Base-by-base conservation (phyloP, 2,888 invertebrate genomes). In the Herminia tarsipennalis region DNA sequence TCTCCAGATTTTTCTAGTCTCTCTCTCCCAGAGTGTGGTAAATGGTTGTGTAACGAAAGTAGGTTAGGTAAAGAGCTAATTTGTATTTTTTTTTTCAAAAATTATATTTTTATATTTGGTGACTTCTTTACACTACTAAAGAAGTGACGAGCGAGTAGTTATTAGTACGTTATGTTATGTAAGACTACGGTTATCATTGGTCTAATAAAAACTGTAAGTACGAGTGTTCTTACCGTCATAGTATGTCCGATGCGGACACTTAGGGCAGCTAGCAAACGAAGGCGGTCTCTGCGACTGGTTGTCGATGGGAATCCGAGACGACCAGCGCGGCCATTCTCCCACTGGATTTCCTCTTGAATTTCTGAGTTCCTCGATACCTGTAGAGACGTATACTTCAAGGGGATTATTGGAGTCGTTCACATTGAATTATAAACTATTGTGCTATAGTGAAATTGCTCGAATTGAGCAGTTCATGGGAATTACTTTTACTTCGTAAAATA, bases 281-380 rank as follows among this genome's bases (percentile, higher is more conserved):
- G 66, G 81, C 81, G 66, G 91, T 90, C 78, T 91, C 91, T 40
- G 88, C 89, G 60, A 83, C 57, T 53, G 81, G 70, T 14, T 72
- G 71, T 47, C 76, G 70, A 16, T 66, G 46, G 46, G 76, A 37
- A 52, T 78, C 74, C 73, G 89, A 76, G 32, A 83, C 80, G 81
- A 84, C 78, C 72, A 88, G 74, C 66, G 86, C 78, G 64, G 87
- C 87, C 88, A 91, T 76, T 69, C 88, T 70, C 56, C 82, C 73
- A 58, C 84, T 77, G 73, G 82, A 85, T 72, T 91, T 87, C 86
- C 83, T 88, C 83, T 90, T 88, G 77, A 88, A 69, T 78, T 88
- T 86, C 75, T 88, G 81, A 67, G 86, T 76, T 85, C 91, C 87
- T 85, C 92, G 72, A 80, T 84, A 84, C 88, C 92, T 91, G 87